Evolutionary conservation across 2,888 invertebrate genomes (phyloP), one percentile per base, ranked within the genome.

Genomic region (Brachyptera risi): DNA sequence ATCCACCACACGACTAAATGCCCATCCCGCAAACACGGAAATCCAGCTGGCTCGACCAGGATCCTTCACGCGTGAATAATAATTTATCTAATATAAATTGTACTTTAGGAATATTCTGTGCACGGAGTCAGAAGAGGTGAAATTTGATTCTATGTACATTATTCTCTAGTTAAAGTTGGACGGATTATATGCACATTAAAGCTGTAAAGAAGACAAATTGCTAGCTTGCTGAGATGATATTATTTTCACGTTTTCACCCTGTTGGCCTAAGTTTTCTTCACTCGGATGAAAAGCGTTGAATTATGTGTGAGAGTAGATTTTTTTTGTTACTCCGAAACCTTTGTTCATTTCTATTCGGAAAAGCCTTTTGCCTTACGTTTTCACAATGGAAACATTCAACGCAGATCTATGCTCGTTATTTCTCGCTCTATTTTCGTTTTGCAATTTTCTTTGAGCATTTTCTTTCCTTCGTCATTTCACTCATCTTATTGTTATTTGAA

Each of bases 311-410:
- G 27, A 51, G 27, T 17, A 27, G 9, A 31, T 26, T 26, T 51
- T 26, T 51, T 51, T 51, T 51, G 24, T 26, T 51, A 51, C 24
- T 51, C 27, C 42, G 27, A 51, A 26, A n/a, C 50, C 50, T 51
- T 51, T 51, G 50, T 51, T 51, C 50, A 51, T 51, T 51, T 51
- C 50, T 23, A 31, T 26, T 17, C 50, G n/a, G 13, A 51, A 51
- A 27, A 51, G 50, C 27, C 11, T 31, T 51, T 26, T 31, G 17
- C 27, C 24, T 27, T 24, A 51, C 9, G 24, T 24, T 24, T 51
- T 51, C 27, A 51, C 50, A 51, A 51, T 27, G 50, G 50, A 31
- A 51, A 24, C n/a, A 5, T 26, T 13, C 50, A 11, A 24, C 50
- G 27, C 50, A 51, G 27, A 51, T 51, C 50, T 42, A n/a, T n/a